These are phyloP conservation scores for Actenoides hombroni DNA, from an alignment of 2,113 vertebrate genomes.

Conservation along the genomic window DNA sequence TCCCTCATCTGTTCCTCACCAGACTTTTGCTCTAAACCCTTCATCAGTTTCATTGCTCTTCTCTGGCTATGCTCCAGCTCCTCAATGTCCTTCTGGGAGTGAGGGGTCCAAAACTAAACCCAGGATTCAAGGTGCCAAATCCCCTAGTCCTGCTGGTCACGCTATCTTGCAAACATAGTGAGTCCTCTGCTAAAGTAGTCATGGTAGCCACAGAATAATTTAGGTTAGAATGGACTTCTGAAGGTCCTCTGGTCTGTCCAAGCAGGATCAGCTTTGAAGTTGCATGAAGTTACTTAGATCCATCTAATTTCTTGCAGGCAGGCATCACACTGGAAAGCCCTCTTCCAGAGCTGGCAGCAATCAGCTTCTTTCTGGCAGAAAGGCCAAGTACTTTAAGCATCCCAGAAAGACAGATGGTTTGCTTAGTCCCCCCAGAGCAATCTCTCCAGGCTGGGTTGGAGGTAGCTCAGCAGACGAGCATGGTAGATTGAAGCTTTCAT, in stretches of 20 bases:
- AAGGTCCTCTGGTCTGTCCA: neutral
- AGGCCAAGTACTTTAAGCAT: neutral
- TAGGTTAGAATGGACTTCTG: neutral
- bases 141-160: too few relatives aligned
- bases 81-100: too few relatives aligned
- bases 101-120: too few relatives aligned
- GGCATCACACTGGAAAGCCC: neutral
- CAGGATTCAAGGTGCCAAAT: too few relatives aligned
- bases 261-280: neutral
- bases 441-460: neutral
- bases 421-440: neutral
- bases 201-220: neutral
- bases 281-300: neutral
- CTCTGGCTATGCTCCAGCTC: too few relatives aligned
- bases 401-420: neutral
- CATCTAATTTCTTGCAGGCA: neutral
- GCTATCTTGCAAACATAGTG: neutral
- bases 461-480: neutral
- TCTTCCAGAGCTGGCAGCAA: neutral
- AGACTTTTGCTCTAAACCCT: too few relatives aligned
- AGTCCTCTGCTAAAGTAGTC: neutral
- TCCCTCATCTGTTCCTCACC: too few relatives aligned
- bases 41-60: too few relatives aligned
- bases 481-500: neutral
- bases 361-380: neutral